phyloP scores from a whole-genome alignment of 2,797 vertebrate genomes.

The Uromys caudimaculatus region DNA sequence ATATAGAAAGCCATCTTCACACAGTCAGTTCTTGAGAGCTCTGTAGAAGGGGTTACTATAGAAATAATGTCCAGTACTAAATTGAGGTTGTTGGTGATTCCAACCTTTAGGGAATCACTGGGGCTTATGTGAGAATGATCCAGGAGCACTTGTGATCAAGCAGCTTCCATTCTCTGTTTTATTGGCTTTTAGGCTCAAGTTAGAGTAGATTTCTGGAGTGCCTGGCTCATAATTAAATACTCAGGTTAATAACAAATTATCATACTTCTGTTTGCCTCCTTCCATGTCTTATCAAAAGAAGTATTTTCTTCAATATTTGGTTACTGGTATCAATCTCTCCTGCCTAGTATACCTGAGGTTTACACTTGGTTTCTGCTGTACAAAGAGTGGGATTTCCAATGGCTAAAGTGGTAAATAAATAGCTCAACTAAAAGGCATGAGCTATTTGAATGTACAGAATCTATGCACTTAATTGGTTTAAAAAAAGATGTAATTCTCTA shows the following conservation, averaged over 20 bases:
- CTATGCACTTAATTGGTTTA: conserved; percentile 49
- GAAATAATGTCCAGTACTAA: not conserved
- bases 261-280: conserved; percentile 63
- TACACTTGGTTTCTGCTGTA: conserved; percentile 56
- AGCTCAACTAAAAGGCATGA: conserved; percentile 51
- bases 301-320: conserved; percentile 16
- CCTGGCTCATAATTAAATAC: conserved; percentile 49
- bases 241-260: conserved; percentile 69
- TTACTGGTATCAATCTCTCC: conserved; percentile 5
- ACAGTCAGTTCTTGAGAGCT: not conserved
- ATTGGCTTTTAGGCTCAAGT: conserved; percentile 68
- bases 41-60: not conserved
- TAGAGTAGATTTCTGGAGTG: conserved; percentile 70
- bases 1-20: not conserved
- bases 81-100: not conserved
- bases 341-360: not conserved
- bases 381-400: conserved; percentile 49
- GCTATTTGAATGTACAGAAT: conserved; percentile 57
- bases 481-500: conserved; percentile 61
- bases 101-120: not conserved
- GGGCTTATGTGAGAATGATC: not conserved
- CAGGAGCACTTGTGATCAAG: not conserved
- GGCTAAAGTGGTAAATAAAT: conserved; percentile 55
- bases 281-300: conserved; percentile 71
- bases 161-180: not conserved